Evolutionary conservation across 2,797 vertebrate genomes (phyloP), one percentile per base, ranked within the genome.

Genomic region (Anguilla marmorata): DNA sequence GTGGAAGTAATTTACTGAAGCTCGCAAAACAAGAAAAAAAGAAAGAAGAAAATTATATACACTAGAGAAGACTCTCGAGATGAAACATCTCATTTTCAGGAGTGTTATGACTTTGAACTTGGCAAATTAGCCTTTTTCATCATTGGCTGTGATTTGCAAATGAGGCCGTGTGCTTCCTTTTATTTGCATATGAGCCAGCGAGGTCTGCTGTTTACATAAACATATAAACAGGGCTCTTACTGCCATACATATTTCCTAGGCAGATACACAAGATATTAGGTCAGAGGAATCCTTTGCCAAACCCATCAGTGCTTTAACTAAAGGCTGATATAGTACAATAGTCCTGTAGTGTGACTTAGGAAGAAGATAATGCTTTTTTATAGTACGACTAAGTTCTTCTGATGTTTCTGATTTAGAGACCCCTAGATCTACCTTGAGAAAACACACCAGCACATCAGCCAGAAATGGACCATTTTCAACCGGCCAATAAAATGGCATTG

Each of bases 101-200:
- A 89, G 80, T 60, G 86, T 85, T 89, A 87, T 84, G 88, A 89
- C 88, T 89, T 89, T 89, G 88, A 89, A 89, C 88, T 89, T 85
- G 66, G 88, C 82, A 89, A 89, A 50, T 87, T 85, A 80, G 66
- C 86, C 88, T 76, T 89, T 76, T 80, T 87, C 66, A 89, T 79
- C 72, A 80, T 79, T 87, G 86, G 72, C 52, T 85, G 56, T 80
- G 69, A 89, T 89, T 85, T 89, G 88, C 86, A 89, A 87, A 89
- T 87, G 83, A 87, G 84, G 66, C 82, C n/a, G 86, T 4, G 37
- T 19, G 84, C 56, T 87, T 76, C 52, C 63, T 89, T 56, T 84
- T 87, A 89, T 86, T 58, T 72, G 85, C 85, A 86, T 85, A 87
- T 72, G n/a, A 89, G 54, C 66, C 54, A 69, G 63, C 60, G 37